Evolutionary conservation across 1,140 invertebrate species (phyloP).

Genomic region (Leptinotarsa defecta): DNA sequence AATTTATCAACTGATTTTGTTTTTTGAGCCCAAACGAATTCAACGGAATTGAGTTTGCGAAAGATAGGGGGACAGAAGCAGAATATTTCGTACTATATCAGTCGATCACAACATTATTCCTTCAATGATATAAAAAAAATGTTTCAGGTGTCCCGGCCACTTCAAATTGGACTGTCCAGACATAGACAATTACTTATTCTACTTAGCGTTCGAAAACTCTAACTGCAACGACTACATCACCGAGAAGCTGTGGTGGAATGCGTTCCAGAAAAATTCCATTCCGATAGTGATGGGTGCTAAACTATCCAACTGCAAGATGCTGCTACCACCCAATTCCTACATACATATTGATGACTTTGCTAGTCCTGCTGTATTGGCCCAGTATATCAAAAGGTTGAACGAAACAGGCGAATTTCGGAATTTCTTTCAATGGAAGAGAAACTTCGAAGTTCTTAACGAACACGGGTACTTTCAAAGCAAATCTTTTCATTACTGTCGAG

Average conservation of each 20-base stretch:
- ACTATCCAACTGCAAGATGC: slow-evolving; percentile 57
- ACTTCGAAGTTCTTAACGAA: slow-evolving; percentile 72
- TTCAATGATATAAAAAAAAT: too few species aligned
- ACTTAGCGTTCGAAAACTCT: slow-evolving; percentile 77
- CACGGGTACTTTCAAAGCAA: slow-evolving; percentile 71
- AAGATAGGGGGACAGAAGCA: too few species aligned
- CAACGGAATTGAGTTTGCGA: too few species aligned
- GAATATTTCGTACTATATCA: too few species aligned
- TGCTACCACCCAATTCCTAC: slow-evolving; percentile 69
- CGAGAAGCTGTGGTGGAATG: slow-evolving; percentile 72
- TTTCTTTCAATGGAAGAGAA: slow-evolving; percentile 72
- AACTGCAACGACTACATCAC: slow-evolving; percentile 73
- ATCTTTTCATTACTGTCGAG: slow-evolving; percentile 77
- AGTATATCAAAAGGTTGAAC: slow-evolving; percentile 65
- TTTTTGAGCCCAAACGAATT: too few species aligned
- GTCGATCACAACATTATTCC: too few species aligned
- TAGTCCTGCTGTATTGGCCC: slow-evolving; percentile 64
- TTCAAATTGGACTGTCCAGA: slow-evolving; percentile 62
- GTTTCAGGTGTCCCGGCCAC: slow-evolving; percentile 66
- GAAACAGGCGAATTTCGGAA: slow-evolving; percentile 62
- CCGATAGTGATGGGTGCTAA: slow-evolving; percentile 72
- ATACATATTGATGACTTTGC: slow-evolving; percentile 77
- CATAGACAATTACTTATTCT: slow-evolving; percentile 71
- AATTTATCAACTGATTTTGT: too few species aligned
- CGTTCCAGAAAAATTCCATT: slow-evolving; percentile 66